These are phyloP conservation scores for Diloba caeruleocephala DNA, from an alignment of 2,888 invertebrate genomes.

Conservation along the genomic window DNA sequence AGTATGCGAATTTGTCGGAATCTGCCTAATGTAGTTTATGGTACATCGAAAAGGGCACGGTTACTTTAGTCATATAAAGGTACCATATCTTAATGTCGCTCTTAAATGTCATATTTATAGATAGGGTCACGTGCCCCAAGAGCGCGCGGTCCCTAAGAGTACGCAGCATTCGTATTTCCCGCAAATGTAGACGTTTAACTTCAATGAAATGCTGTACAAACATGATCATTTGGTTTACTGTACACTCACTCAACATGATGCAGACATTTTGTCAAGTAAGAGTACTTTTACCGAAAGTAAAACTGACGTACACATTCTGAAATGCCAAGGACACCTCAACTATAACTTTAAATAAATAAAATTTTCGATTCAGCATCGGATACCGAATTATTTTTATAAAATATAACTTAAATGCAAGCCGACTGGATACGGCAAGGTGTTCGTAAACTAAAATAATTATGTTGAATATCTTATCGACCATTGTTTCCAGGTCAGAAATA, in stretches of 20 bases:
- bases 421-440: constrained; percentile 55
- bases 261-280: too few species aligned
- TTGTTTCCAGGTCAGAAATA: constrained; percentile 68
- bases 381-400: constrained; percentile 54
- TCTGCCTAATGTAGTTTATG: constrained; percentile 11
- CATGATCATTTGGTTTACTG: too few species aligned
- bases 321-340: constrained; percentile 13
- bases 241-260: too few species aligned
- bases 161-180: too few species aligned
- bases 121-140: too few species aligned
- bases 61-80: constrained; percentile 15
- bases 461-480: constrained; percentile 77
- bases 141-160: too few species aligned
- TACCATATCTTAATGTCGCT: too few species aligned
- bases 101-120: too few species aligned
- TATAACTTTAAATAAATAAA: constrained; percentile 13
- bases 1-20: constrained; percentile 15
- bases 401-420: constrained; percentile 61
- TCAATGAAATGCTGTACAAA: too few species aligned
- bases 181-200: too few species aligned
- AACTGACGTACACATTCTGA: neutral
- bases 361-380: constrained; percentile 23
- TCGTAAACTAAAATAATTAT: constrained; percentile 67
- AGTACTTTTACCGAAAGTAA: neutral
- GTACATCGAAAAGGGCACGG: constrained; percentile 19